Evolutionary conservation across 2,888 invertebrate genomes (phyloP).

Genomic region (Prionchulus punctatus): DNA sequence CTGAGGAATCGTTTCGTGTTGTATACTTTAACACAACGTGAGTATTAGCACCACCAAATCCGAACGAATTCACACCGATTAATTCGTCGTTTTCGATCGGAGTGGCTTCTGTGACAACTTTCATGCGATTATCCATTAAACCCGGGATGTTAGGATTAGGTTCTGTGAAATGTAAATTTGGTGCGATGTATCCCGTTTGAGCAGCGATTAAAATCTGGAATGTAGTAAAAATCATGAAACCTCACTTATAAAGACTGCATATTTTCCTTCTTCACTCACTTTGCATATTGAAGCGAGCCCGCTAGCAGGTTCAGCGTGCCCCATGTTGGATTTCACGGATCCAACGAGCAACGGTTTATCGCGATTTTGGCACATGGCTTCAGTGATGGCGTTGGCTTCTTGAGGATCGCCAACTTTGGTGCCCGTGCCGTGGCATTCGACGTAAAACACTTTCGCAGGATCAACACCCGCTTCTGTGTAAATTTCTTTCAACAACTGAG

Average conservation of each 20-base stretch:
- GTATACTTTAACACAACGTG: constrained; percentile 28
- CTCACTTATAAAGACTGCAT: no score
- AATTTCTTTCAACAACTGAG: constrained; percentile 49
- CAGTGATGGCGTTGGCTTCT: constrained; percentile 66
- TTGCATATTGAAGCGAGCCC: constrained; percentile 18
- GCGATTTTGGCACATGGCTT: constrained; percentile 31
- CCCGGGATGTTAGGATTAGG: constrained; percentile 77
- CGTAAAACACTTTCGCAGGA: constrained; percentile 62
- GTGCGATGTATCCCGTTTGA: constrained; percentile 70
- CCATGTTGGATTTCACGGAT: constrained; percentile 95
- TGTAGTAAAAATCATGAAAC: no score
- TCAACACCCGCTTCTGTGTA: constrained; percentile 47
- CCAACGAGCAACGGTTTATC: constrained; percentile 69
- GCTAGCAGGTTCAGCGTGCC: constrained; percentile 66
- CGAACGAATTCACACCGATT: constrained; percentile 78
- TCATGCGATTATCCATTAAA: constrained; percentile 60
- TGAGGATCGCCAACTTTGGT: constrained; percentile 89
- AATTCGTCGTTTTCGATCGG: constrained; percentile 56
- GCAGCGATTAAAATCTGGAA: constrained; percentile 60
- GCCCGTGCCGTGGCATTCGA: constrained; percentile 92
- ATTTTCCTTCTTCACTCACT: no score
- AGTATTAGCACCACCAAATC: constrained; percentile 64
- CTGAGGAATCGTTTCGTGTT: no score
- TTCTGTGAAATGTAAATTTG: constrained; percentile 64
- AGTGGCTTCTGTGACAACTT: constrained; percentile 57